Percentiles rank a stretch among this genome's conserved stretches.
Conservation (phyloP, 2,113 vertebrate genomes). For the Camelus bactrianus region DNA sequence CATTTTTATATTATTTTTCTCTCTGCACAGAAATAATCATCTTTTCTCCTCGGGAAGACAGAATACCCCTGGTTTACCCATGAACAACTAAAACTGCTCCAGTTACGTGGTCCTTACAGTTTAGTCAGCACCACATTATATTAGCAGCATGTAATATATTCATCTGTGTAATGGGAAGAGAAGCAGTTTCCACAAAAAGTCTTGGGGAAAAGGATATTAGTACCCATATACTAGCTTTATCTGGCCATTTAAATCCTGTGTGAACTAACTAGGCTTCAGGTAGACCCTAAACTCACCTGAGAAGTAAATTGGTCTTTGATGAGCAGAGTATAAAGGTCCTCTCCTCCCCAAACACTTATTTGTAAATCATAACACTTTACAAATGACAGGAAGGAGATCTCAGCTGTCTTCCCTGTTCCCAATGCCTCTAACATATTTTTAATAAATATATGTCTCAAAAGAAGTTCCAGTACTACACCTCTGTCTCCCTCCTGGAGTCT, state of each 20-base stretch:
- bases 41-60: background rate
- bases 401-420: background rate
- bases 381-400: background rate
- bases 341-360: too few relatives aligned
- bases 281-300: background rate
- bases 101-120: background rate
- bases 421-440: background rate
- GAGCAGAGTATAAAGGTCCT: background rate
- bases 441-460: background rate
- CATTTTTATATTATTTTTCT: background rate
- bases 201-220: background rate
- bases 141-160: background rate
- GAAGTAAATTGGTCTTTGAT: background rate
- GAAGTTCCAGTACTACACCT: background rate
- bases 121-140: background rate
- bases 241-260: background rate
- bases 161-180: background rate
- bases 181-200: background rate
- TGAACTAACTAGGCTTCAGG: background rate
- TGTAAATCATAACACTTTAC: background rate
- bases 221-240: background rate
- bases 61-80: background rate
- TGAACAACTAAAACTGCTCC: background rate
- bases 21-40: background rate
- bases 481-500: background rate